These are phyloP conservation scores for Tyrannus savana DNA, from an alignment of 2,113 vertebrate species.

Conservation along the genomic window DNA sequence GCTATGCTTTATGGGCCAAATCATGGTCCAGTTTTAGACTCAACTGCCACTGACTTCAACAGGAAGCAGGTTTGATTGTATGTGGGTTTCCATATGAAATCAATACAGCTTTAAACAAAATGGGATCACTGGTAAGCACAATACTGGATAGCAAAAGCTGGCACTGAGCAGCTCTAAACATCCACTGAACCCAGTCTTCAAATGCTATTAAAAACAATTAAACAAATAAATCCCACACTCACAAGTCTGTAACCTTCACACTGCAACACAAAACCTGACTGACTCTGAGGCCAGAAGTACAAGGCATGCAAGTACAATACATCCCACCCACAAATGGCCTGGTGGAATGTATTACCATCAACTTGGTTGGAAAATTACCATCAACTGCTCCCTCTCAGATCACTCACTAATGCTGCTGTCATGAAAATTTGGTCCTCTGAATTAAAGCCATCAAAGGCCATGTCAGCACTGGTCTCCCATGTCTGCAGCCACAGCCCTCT, in stretches of 20 bases:
- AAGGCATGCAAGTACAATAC: neutral
- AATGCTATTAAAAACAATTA: neutral
- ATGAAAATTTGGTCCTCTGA: neutral
- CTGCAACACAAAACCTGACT: neutral
- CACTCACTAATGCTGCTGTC: neutral
- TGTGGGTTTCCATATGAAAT: constrained; percentile 34
- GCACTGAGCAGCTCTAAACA: neutral
- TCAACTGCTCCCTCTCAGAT: neutral
- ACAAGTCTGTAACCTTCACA: neutral
- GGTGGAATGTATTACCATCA: neutral
- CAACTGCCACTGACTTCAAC: neutral
- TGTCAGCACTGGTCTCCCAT: rapidly evolving
- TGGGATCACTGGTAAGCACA: neutral
- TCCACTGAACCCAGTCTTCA: neutral
- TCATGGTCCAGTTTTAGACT: constrained; percentile 30
- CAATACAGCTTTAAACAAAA: constrained; percentile 51
- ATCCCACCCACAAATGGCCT: neutral
- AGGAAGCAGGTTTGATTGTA: neutral
- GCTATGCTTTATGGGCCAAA: constrained; percentile 71
- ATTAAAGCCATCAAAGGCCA: neutral
- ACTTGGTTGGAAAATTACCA: neutral
- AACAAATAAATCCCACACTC: neutral
- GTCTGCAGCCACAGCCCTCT: neutral
- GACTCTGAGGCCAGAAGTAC: neutral
- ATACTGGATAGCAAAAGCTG: neutral